phyloP scores from a whole-genome alignment of 2,888 invertebrate genomes.

The Silvanus unidentatus region DNA sequence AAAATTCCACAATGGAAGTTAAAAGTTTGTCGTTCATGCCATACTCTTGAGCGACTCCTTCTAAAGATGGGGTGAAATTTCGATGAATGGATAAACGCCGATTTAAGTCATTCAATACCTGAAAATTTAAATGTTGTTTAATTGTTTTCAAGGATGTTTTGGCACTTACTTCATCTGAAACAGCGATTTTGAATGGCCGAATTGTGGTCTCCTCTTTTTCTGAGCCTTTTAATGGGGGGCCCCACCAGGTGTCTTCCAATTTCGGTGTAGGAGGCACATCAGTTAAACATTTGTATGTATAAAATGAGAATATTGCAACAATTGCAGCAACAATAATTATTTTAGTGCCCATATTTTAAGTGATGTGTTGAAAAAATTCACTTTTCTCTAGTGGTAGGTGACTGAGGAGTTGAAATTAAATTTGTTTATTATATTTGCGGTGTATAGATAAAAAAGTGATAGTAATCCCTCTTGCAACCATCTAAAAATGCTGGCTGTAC shows the following conservation, averaged over 20 bases:
- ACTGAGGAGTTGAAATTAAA: no score
- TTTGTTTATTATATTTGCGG: no score
- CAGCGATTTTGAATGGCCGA: conserved; percentile 55
- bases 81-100: conserved; percentile 49
- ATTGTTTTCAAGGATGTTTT: background rate
- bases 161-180: conserved; percentile 57
- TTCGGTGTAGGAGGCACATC: conserved; percentile 14
- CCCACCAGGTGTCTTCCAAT: conserved; percentile 52
- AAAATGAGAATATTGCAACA: background rate
- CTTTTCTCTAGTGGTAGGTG: no score
- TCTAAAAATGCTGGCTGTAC: no score
- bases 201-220: conserved; percentile 49
- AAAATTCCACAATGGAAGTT: conserved; percentile 63
- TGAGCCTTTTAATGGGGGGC: conserved; percentile 42
- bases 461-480: no score
- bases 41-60: conserved; percentile 65
- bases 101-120: conserved; percentile 50
- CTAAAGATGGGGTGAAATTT: conserved; percentile 49
- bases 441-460: no score
- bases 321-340: background rate
- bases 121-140: conserved; percentile 52
- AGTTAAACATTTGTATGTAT: background rate
- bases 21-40: conserved; percentile 71
- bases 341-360: background rate
- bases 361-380: background rate